Conservation (phyloP, 30 jellyfish, hydroid and myxozoan genomes). For the Clytia hemisphaerica region DNA sequence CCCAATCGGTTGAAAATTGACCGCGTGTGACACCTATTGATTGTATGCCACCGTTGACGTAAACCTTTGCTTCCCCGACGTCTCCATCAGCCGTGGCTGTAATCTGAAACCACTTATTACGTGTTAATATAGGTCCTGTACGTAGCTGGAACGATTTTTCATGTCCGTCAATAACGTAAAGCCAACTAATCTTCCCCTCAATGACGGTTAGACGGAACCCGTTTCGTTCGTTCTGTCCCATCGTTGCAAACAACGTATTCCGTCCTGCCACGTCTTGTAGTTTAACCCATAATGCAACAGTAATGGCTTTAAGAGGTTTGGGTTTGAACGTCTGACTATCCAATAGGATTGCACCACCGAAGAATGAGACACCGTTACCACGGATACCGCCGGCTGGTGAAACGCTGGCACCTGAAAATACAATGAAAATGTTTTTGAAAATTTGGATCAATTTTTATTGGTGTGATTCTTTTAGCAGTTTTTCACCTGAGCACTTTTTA, state of each 20-base stretch:
- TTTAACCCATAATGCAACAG: slow-evolving; percentile 83
- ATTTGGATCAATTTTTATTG: no score
- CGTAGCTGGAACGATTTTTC: slow-evolving; percentile 58
- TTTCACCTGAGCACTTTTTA: no score
- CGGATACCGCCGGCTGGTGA: slow-evolving; percentile 98
- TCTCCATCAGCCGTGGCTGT: slow-evolving; percentile 83
- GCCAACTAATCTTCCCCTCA: slow-evolving; percentile 84
- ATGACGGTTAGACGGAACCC: slow-evolving; percentile 36
- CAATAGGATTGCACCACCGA: slow-evolving; percentile 84
- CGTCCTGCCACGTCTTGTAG: slow-evolving; percentile 61
- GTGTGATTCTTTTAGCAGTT: no score
- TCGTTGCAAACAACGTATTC: slow-evolving; percentile 69
- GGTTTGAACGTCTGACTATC: slow-evolving; percentile 78
- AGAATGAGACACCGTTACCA: slow-evolving; percentile 86
- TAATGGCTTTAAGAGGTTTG: slow-evolving; percentile 78
- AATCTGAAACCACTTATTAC: slow-evolving; percentile 72
- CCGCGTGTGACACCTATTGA: slow-evolving; percentile 83
- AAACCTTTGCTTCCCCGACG: slow-evolving; percentile 83
- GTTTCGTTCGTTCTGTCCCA: slow-evolving; percentile 55
- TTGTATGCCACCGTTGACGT: slow-evolving; percentile 68
- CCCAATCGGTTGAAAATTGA: slow-evolving; percentile 76
- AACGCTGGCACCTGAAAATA: slow-evolving; percentile 77
- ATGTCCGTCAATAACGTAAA: slow-evolving; percentile 61
- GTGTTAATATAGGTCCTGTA: slow-evolving; percentile 42
- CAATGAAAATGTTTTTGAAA: no score